Percentiles rank a stretch among this genome's conserved stretches.
Conservation (phyloP, 2,888 invertebrate genomes). For the Brachypterus glaber region DNA sequence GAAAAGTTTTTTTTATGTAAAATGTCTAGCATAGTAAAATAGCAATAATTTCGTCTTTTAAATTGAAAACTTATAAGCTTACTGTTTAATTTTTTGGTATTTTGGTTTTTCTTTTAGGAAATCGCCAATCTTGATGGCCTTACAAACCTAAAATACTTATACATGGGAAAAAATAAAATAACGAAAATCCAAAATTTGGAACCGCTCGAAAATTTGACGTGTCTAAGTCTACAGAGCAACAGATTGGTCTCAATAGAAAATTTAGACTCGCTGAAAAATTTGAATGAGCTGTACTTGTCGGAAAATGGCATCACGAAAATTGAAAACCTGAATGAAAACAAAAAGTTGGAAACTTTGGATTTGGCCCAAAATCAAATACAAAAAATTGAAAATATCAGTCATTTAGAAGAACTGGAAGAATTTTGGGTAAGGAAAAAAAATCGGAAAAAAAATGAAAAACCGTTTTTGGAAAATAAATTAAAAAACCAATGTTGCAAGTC, state of each 20-base stretch:
- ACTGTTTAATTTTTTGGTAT: too few species aligned
- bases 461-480: too few species aligned
- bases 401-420: conserved; percentile 75
- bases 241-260: conserved; percentile 81
- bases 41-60: too few species aligned
- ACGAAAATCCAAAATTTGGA: conserved; percentile 74
- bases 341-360: conserved; percentile 75
- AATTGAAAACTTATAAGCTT: too few species aligned
- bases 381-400: conserved; percentile 65
- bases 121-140: conserved; percentile 80
- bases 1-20: too few species aligned
- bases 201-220: conserved; percentile 58
- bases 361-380: conserved; percentile 80
- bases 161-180: conserved; percentile 93
- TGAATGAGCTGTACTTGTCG: conserved; percentile 86
- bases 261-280: conserved; percentile 57
- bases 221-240: conserved; percentile 86
- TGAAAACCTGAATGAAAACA: conserved; percentile 64
- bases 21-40: too few species aligned
- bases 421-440: conserved; percentile 78
- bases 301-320: conserved; percentile 82
- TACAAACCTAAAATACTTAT: conserved; percentile 65
- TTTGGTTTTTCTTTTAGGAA: conserved; percentile 43
- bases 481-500: too few species aligned
- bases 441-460: too few species aligned